These are phyloP conservation scores for Caretta caretta DNA, from an alignment of 2,113 vertebrate species.

Conservation along the genomic window DNA sequence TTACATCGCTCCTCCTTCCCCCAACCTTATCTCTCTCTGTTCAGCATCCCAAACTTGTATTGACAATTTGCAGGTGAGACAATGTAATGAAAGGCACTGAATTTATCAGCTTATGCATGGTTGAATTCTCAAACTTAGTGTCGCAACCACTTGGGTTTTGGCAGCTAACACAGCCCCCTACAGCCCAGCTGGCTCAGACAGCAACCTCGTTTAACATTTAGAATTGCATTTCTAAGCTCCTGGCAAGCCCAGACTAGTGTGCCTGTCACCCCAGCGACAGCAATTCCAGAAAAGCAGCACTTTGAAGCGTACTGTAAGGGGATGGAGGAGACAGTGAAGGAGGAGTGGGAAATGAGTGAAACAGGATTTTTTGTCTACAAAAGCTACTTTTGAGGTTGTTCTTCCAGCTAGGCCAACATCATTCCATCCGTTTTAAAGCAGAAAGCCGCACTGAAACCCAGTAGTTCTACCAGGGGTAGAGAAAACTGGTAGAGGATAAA, in stretches of 20 bases:
- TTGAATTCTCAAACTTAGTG: neutral
- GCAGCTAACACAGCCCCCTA: neutral
- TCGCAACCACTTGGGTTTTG: conserved; percentile 21
- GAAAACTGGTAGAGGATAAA: too few relatives aligned
- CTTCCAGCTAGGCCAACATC: neutral
- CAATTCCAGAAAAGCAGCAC: neutral
- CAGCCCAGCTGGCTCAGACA: rapidly evolving
- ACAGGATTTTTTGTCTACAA: neutral
- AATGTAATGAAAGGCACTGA: neutral
- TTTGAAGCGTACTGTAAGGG: neutral
- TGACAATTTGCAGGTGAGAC: neutral
- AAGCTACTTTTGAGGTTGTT: neutral
- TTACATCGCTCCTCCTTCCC: neutral
- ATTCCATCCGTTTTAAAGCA: neutral
- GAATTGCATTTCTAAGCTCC: neutral
- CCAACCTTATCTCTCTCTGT: neutral
- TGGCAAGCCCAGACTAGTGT: neutral
- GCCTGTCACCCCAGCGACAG: neutral
- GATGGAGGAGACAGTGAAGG: neutral
- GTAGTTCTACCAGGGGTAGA: neutral
- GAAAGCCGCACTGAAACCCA: neutral
- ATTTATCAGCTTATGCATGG: neutral
- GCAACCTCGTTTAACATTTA: neutral
- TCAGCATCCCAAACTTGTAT: neutral
- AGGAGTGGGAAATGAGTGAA: neutral